Percentiles rank a stretch among this genome's conserved stretches.
phyloP scores from a whole-genome alignment of 2,797 vertebrate species.

The Poeciliopsis turneri region DNA sequence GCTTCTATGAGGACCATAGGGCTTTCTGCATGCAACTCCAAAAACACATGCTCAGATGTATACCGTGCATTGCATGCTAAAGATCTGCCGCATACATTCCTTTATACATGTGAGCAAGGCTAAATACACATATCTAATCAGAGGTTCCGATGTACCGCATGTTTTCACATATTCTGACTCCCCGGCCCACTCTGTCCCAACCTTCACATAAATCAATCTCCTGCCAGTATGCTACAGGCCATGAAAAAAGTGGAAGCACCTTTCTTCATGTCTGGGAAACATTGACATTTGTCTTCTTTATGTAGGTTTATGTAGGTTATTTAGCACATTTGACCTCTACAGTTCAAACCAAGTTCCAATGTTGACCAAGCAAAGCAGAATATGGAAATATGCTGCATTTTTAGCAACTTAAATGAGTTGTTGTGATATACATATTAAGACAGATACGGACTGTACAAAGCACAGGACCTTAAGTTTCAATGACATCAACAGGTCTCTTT shows the following conservation, averaged over 20 bases:
- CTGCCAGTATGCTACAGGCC: slow-evolving; percentile 39
- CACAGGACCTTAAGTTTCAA: slow-evolving; percentile 12
- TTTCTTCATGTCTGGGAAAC: slow-evolving; percentile 57
- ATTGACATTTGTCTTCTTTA: slow-evolving; percentile 52
- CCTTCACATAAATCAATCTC: slow-evolving; percentile 48
- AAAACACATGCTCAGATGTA: slow-evolving; percentile 27
- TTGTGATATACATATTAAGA: slow-evolving; percentile 26
- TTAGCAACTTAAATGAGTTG: slow-evolving; percentile 35
- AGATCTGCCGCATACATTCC: slow-evolving; percentile 35
- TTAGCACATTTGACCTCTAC: slow-evolving; percentile 59
- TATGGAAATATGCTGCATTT: slow-evolving; percentile 44
- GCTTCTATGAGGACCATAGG: slow-evolving; percentile 51
- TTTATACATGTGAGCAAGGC: slow-evolving; percentile 15
- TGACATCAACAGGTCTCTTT: slow-evolving; percentile 9
- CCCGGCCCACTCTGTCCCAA: not conserved
- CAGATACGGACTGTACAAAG: not conserved
- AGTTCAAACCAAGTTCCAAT: slow-evolving; percentile 29
- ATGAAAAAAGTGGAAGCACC: slow-evolving; percentile 46
- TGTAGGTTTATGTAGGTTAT: slow-evolving; percentile 36
- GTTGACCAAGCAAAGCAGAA: slow-evolving; percentile 24
- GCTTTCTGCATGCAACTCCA: slow-evolving; percentile 41
- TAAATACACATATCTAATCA: slow-evolving; percentile 46
- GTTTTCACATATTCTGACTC: slow-evolving; percentile 37
- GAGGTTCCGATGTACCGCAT: slow-evolving; percentile 44
- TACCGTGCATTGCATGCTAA: slow-evolving; percentile 44